phyloP scores from a whole-genome alignment of 2,113 vertebrate genomes.

The Charina bottae region DNA sequence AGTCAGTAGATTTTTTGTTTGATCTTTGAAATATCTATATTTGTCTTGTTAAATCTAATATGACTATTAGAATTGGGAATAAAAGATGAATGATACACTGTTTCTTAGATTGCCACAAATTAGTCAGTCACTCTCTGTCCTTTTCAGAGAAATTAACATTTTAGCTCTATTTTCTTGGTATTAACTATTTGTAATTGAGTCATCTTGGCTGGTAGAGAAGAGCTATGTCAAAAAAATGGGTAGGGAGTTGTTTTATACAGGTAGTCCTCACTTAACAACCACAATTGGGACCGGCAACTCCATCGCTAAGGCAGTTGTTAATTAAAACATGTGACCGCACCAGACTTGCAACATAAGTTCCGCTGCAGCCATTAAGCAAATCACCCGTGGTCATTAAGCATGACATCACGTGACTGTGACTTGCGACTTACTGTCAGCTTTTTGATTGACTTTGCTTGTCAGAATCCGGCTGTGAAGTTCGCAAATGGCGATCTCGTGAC shows the following conservation, averaged over 20 bases:
- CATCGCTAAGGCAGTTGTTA: background rate
- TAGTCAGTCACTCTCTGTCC: conserved; percentile 22
- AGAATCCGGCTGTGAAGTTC: background rate
- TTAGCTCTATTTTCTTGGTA: conserved; percentile 30
- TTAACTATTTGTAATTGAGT: conserved; percentile 43
- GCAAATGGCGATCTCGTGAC: background rate
- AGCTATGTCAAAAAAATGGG: conserved; percentile 24
- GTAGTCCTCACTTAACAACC: background rate
- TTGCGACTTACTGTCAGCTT: background rate
- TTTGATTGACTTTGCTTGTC: background rate
- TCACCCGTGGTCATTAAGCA: no score
- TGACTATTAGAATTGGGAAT: background rate
- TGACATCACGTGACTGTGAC: background rate
- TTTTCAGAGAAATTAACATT: conserved; percentile 45
- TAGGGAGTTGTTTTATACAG: conserved; percentile 12
- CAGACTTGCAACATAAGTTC: background rate
- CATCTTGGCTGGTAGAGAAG: conserved; percentile 17
- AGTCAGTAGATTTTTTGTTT: background rate
- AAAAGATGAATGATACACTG: background rate
- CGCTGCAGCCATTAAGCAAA: background rate
- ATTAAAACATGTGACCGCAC: background rate
- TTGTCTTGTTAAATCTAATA: background rate
- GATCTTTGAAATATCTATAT: background rate
- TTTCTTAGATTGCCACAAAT: conserved; percentile 50
- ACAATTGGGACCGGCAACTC: background rate